Evolutionary conservation across 2,888 invertebrate genomes (phyloP).

Genomic region (Oconnorella tubifera): DNA sequence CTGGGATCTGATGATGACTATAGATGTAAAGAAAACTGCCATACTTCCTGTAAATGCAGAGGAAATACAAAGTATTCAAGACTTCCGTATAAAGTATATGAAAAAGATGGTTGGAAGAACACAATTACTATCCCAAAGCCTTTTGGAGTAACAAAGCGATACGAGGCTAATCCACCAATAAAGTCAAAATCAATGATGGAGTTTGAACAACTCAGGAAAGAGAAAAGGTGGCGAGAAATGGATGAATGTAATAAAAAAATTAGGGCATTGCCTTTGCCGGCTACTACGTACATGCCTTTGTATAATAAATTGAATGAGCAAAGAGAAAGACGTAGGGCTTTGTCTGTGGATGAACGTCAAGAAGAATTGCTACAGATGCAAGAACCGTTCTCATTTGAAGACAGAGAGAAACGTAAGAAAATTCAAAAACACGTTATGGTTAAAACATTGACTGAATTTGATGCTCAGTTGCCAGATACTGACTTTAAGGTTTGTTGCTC

Average conservation of each 20-base stretch:
- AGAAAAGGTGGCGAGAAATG: not conserved
- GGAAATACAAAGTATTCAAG: too few relatives aligned
- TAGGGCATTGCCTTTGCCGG: not conserved
- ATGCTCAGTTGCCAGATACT: not conserved
- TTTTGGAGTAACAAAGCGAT: not conserved
- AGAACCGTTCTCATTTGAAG: not conserved
- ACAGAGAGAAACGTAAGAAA: not conserved
- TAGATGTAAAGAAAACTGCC: not conserved
- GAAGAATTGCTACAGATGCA: not conserved
- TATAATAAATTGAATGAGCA: not conserved
- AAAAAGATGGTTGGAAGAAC: not conserved
- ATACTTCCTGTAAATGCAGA: too few relatives aligned
- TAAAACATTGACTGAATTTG: not conserved
- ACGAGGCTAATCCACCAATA: not conserved
- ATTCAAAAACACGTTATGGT: not conserved
- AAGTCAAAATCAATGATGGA: not conserved
- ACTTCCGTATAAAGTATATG: too few relatives aligned
- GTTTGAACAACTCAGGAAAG: not conserved
- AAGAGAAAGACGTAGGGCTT: not conserved
- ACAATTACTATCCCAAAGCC: not conserved
- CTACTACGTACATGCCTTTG: not conserved
- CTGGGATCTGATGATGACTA: not conserved
- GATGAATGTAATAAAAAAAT: not conserved
- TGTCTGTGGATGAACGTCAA: not conserved
- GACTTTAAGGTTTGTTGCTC: not conserved